phyloP scores from a whole-genome alignment of 2,888 invertebrate species.

The Caenorhabditis sp. region DNA sequence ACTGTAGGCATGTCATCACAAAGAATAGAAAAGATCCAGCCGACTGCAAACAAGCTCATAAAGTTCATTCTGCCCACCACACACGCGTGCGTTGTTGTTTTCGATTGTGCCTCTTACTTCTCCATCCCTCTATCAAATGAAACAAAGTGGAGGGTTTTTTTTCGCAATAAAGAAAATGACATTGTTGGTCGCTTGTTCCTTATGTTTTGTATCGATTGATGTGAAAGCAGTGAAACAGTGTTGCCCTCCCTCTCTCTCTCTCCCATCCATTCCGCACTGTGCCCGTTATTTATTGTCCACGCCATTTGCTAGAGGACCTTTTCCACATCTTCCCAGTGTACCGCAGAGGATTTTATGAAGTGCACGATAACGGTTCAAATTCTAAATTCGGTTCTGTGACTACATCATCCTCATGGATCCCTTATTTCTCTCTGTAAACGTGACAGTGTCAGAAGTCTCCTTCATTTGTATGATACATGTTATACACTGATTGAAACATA shows the following conservation, averaged over 20 bases:
- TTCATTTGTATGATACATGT: background rate
- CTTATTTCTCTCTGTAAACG: background rate
- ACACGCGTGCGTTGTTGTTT: constrained; percentile 45
- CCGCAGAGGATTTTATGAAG: no score
- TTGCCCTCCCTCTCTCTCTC: constrained; percentile 9
- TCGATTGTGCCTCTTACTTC: constrained; percentile 41
- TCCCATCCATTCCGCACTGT: constrained; percentile 9
- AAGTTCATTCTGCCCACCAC: constrained; percentile 44
- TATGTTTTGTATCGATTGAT: constrained; percentile 55
- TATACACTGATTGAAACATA: constrained; percentile 19
- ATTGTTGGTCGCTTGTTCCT: constrained; percentile 49
- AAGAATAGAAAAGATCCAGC: background rate
- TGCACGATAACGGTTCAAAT: no score
- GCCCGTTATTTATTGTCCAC: constrained; percentile 46
- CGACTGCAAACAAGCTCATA: constrained; percentile 56
- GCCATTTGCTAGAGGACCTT: constrained; percentile 10
- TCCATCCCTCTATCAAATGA: constrained; percentile 50
- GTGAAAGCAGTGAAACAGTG: constrained; percentile 40
- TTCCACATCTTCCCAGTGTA: background rate
- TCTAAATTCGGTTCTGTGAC: no score
- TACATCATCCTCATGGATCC: no score
- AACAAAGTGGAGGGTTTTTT: constrained; percentile 39
- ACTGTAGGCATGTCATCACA: background rate
- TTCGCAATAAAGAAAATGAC: constrained; percentile 3
- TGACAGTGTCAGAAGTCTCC: background rate